A percentile compares a stretch with the other conserved stretches of the same genome.
Evolutionary conservation across 2,888 invertebrate genomes (phyloP).

Genomic region (Thera britannica): DNA sequence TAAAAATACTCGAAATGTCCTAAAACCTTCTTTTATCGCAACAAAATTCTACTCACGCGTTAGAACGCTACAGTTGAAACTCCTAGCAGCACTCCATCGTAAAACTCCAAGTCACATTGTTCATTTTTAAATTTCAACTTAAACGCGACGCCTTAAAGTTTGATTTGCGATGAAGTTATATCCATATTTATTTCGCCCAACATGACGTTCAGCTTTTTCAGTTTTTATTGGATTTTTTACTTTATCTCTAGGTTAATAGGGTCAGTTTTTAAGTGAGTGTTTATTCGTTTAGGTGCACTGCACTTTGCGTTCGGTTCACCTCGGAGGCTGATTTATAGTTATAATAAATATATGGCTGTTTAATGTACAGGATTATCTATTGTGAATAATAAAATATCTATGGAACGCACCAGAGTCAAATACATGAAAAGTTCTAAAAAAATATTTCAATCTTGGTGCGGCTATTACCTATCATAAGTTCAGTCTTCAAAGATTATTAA

Average conservation of each 20-base stretch:
- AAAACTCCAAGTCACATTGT: conserved; percentile 56
- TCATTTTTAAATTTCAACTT: conserved; percentile 60
- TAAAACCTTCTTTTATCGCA: conserved; percentile 37
- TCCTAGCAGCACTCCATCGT: conserved; percentile 45
- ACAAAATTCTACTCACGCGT: conserved; percentile 35
- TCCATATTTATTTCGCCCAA: conserved; percentile 38
- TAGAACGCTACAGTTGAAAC: conserved; percentile 39
- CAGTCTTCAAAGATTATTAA: too few species aligned
- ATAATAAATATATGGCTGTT: conserved; percentile 79
- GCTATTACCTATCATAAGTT: too few species aligned
- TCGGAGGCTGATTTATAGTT: conserved; percentile 80
- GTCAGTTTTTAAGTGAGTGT: conserved; percentile 40
- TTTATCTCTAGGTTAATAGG: conserved; percentile 22
- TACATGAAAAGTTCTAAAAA: too few species aligned
- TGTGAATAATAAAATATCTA: conserved; percentile 55
- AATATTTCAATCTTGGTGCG: too few species aligned
- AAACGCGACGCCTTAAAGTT: conserved; percentile 56
- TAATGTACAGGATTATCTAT: conserved; percentile 79
- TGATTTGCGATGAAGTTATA: conserved; percentile 56
- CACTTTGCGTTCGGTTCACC: conserved; percentile 79
- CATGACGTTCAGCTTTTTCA: conserved; percentile 43
- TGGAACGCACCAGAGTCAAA: conserved; percentile 2
- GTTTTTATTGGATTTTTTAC: conserved; percentile 28
- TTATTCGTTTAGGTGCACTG: conserved; percentile 68
- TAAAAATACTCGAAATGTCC: conserved; percentile 47